A percentile compares a stretch with the other conserved stretches of the same genome.
Conservation (phyloP, 2,888 invertebrate genomes). For the Tenthredo scrophulariae region DNA sequence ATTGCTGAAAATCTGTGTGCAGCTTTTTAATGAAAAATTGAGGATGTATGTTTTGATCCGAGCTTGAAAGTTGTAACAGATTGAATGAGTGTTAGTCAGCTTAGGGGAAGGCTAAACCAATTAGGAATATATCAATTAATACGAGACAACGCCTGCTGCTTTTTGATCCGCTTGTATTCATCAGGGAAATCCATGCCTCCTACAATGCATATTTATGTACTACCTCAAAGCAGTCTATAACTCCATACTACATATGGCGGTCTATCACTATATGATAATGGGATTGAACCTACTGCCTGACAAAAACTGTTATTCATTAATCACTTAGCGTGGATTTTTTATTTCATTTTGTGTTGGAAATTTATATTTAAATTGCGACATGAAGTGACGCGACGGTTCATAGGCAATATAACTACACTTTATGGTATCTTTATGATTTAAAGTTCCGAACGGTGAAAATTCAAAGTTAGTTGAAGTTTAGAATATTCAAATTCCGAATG, state of each 20-base stretch:
- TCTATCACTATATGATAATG: not conserved
- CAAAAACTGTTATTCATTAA: not conserved
- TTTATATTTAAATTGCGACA: not conserved
- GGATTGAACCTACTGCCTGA: not conserved
- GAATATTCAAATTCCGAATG: too few species aligned
- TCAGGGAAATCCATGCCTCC: not conserved
- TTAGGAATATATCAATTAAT: constrained; percentile 36
- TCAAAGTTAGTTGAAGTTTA: too few species aligned
- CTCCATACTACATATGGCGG: not conserved
- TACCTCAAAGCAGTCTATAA: not conserved
- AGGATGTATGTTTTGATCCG: not conserved
- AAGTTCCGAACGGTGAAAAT: too few species aligned
- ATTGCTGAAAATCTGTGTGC: not conserved
- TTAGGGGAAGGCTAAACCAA: constrained; percentile 10
- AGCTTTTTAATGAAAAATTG: not conserved
- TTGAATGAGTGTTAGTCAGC: not conserved
- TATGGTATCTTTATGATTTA: too few species aligned
- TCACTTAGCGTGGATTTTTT: not conserved
- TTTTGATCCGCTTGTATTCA: constrained; percentile 38
- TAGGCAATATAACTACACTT: too few species aligned
- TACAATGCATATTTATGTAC: constrained; percentile 33
- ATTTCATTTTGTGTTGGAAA: not conserved
- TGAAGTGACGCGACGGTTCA: not conserved
- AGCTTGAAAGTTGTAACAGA: not conserved
- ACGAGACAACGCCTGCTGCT: constrained; percentile 19